Percentiles rank a stretch among this genome's conserved stretches.
Evolutionary conservation across 2,797 vertebrate species (phyloP).

Genomic region (Gymnocypris eckloni): DNA sequence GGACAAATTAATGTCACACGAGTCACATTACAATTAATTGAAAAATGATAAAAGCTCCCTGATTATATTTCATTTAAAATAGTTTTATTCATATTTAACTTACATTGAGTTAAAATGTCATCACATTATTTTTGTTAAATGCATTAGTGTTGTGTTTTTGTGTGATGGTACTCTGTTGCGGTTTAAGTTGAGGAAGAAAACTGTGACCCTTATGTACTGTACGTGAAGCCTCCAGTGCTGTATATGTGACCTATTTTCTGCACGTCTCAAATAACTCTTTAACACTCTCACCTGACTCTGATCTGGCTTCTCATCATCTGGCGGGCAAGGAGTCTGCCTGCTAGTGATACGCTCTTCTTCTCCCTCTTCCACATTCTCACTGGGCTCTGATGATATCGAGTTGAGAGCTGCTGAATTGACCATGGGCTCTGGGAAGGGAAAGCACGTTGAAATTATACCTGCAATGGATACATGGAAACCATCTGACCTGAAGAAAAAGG

Average conservation of each 20-base stretch:
- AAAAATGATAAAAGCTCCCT: not conserved
- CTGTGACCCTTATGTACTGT: conserved; percentile 60
- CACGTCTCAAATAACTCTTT: conserved; percentile 14
- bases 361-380: conserved; percentile 66
- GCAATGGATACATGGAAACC: conserved; percentile 30
- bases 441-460: conserved; percentile 16
- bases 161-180: not conserved
- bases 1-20: not conserved
- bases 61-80: not conserved
- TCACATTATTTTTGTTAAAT: not conserved
- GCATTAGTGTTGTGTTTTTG: not conserved
- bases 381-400: conserved; percentile 70
- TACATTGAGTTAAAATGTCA: not conserved
- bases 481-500: conserved; percentile 26
- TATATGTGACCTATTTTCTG: conserved; percentile 61
- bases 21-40: not conserved
- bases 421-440: conserved; percentile 66
- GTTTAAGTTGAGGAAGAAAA: conserved; percentile 20
- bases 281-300: conserved; percentile 69
- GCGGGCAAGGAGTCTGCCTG: conserved; percentile 17
- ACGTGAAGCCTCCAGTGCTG: conserved; percentile 2
- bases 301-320: conserved; percentile 58
- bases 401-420: conserved; percentile 58
- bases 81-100: not conserved
- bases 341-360: conserved; percentile 68